These are phyloP conservation scores for Lepidochrysops patricia DNA, from an alignment of 2,888 invertebrate genomes.

Conservation along the genomic window DNA sequence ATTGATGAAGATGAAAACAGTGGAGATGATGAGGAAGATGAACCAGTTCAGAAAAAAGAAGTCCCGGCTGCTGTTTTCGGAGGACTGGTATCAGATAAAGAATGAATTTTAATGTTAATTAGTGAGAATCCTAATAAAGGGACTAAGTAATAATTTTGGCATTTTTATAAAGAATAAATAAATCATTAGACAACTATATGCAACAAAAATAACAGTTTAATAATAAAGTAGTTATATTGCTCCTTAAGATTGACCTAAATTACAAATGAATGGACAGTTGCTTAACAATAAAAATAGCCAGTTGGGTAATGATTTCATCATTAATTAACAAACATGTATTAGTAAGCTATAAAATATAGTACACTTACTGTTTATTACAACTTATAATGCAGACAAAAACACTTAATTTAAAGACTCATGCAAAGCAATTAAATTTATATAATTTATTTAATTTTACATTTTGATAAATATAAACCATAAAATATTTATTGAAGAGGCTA, in stretches of 20 bases:
- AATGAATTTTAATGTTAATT: constrained; percentile 19
- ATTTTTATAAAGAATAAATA: constrained; percentile 16
- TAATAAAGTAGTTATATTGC: not conserved
- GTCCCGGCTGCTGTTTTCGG: constrained; percentile 96
- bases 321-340: not conserved
- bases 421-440: not conserved
- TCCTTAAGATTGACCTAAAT: not conserved
- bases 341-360: not conserved
- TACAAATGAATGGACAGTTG: not conserved
- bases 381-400: not conserved
- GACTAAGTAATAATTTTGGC: constrained; percentile 1
- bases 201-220: constrained; percentile 54
- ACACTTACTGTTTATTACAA: not conserved
- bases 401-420: not conserved
- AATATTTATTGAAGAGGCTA: not conserved
- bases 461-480: no score
- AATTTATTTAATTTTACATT: not conserved
- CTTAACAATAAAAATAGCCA: not conserved
- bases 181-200: constrained; percentile 31
- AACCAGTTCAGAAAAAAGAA: constrained; percentile 87
- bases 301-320: not conserved
- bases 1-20: constrained; percentile 83
- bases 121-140: not conserved
- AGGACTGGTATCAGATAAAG: constrained; percentile 68
- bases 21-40: constrained; percentile 74